phyloP scores from a whole-genome alignment of 2,888 invertebrate genomes.

The Synergus japonicus region DNA sequence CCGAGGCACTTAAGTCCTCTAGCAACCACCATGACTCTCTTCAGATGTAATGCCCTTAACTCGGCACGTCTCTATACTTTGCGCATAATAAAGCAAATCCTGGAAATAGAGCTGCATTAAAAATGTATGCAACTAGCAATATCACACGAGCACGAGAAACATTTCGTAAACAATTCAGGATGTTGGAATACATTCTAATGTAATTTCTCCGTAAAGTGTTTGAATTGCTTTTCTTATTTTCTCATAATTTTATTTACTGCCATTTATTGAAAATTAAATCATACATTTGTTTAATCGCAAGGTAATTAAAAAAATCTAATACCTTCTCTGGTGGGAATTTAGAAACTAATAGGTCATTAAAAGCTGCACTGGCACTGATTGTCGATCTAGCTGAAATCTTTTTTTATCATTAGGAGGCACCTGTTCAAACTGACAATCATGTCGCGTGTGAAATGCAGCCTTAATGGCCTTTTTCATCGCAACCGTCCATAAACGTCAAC shows the following conservation, averaged over 20 bases:
- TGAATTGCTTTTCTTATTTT: no score
- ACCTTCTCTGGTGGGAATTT: no score
- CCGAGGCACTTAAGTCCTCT: constrained; percentile 25
- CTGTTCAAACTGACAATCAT: neutral
- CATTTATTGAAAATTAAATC: no score
- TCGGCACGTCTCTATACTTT: neutral
- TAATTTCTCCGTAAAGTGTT: no score
- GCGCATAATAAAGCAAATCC: neutral
- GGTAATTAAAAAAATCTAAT: no score
- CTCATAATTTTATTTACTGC: no score
- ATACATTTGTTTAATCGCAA: no score
- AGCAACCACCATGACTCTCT: neutral
- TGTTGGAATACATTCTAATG: no score
- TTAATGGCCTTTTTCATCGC: constrained; percentile 12
- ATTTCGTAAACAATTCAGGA: no score
- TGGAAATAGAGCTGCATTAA: neutral
- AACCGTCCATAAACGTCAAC: constrained; percentile 15
- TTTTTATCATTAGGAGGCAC: constrained; percentile 12
- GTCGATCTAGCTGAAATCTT: neutral
- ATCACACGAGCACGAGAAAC: no score
- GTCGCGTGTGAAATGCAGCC: neutral
- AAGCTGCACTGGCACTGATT: neutral
- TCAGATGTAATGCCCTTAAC: neutral
- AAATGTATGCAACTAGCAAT: neutral
- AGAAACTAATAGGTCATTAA: neutral